Evolutionary conservation across 2,888 invertebrate genomes (phyloP).

Genomic region (Chloroclystis v-ata): DNA sequence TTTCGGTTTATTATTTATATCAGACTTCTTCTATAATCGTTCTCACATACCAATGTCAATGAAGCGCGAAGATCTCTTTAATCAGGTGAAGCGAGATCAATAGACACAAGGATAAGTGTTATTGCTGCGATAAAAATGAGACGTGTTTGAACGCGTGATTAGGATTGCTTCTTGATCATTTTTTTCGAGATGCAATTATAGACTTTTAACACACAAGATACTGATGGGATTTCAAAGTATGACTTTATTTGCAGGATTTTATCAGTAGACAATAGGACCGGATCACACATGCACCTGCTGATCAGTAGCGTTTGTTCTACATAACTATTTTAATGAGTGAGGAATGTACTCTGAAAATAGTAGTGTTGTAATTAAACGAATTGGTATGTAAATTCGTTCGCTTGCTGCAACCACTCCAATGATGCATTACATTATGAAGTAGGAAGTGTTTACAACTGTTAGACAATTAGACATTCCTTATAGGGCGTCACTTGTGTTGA

Average conservation of each 20-base stretch:
- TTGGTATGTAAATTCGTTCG: neutral
- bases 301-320: neutral
- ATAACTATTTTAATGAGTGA: neutral
- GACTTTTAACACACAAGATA: too few relatives aligned
- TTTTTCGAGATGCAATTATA: too few relatives aligned
- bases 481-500: neutral
- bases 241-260: too few relatives aligned
- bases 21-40: too few relatives aligned
- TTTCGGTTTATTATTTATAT: too few relatives aligned
- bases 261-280: too few relatives aligned
- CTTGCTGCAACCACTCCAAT: neutral
- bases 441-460: slow-evolving; percentile 1
- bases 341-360: neutral
- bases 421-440: neutral
- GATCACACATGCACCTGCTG: too few relatives aligned
- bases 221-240: too few relatives aligned
- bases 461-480: neutral
- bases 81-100: slow-evolving; percentile 33
- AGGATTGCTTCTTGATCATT: neutral
- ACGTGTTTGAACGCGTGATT: slow-evolving; percentile 3
- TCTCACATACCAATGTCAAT: slow-evolving; percentile 12
- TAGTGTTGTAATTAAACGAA: neutral
- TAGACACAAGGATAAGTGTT: slow-evolving; percentile 16
- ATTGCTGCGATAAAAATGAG: slow-evolving; percentile 16
- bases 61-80: slow-evolving; percentile 31